A percentile compares a stretch with the other conserved stretches of the same genome.
These are phyloP conservation scores for Cordilura impudica DNA, from an alignment of 2,888 invertebrate genomes.

Conservation along the genomic window DNA sequence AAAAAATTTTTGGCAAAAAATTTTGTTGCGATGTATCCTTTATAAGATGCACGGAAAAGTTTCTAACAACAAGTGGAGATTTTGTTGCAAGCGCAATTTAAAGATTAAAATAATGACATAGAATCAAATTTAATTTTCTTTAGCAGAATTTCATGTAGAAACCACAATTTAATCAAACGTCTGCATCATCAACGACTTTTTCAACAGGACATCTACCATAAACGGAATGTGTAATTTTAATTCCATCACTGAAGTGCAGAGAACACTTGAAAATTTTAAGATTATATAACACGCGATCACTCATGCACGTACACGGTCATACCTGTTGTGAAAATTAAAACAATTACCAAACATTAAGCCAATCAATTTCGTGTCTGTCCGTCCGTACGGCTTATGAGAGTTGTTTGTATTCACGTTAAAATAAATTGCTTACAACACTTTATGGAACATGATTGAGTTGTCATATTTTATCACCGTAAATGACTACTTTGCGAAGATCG, in stretches of 20 bases:
- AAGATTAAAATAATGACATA: too few relatives aligned
- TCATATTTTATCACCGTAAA: conserved; percentile 76
- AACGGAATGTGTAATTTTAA: too few relatives aligned
- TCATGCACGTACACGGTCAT: background rate
- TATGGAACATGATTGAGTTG: conserved; percentile 76
- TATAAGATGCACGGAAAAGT: too few relatives aligned
- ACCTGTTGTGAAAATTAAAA: conserved; percentile 45
- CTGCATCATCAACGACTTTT: too few relatives aligned
- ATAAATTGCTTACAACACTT: conserved; percentile 67
- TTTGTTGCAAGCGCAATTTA: too few relatives aligned
- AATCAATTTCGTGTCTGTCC: conserved; percentile 43
- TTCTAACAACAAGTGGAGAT: too few relatives aligned
- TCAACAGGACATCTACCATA: too few relatives aligned
- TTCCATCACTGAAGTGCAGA: background rate
- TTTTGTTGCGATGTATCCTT: too few relatives aligned
- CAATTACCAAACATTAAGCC: conserved; percentile 52
- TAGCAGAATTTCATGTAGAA: too few relatives aligned
- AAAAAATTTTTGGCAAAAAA: too few relatives aligned
- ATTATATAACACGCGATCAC: background rate
- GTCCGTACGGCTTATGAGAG: background rate
- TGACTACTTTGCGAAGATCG: conserved; percentile 70
- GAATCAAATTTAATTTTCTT: too few relatives aligned
- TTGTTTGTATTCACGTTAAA: conserved; percentile 52
- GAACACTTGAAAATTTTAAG: background rate
- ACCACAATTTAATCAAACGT: too few relatives aligned